These are phyloP conservation scores for Malthinus flaveolus DNA, from an alignment of 2,888 invertebrate genomes.

Conservation along the genomic window DNA sequence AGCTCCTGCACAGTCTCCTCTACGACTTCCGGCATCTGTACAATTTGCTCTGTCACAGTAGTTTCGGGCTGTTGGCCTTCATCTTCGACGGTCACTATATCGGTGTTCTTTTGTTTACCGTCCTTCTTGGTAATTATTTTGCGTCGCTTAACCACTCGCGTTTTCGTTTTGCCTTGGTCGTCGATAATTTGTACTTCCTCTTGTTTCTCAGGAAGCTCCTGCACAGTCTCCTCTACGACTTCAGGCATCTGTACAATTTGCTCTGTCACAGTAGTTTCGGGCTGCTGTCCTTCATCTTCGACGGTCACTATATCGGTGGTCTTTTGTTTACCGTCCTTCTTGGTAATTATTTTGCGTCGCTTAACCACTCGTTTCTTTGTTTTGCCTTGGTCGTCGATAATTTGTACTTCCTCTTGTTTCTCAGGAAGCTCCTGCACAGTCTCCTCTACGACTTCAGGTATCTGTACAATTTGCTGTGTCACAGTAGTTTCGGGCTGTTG, in stretches of 20 bases:
- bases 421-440: conserved; percentile 27
- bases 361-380: conserved; percentile 36
- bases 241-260: conserved; percentile 31
- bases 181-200: conserved; percentile 22
- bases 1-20: conserved; percentile 36
- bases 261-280: conserved; percentile 37
- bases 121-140: conserved; percentile 30
- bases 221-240: background rate
- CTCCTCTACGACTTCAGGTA: conserved; percentile 32
- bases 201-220: conserved; percentile 41
- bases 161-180: conserved; percentile 34
- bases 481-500: conserved; percentile 41
- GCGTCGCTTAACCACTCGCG: conserved; percentile 50
- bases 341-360: conserved; percentile 39
- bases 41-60: conserved; percentile 36
- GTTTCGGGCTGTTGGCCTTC: conserved; percentile 51
- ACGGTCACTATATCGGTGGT: conserved; percentile 48
- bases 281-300: conserved; percentile 41
- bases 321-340: conserved; percentile 38
- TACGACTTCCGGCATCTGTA: conserved; percentile 32
- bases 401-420: conserved; percentile 46
- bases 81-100: conserved; percentile 54
- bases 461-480: conserved; percentile 38
- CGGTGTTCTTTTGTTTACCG: conserved; percentile 48
- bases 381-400: conserved; percentile 34